These are phyloP conservation scores for Leptinotarsa defecta DNA, from an alignment of 1,140 invertebrate genomes.

Conservation along the genomic window DNA sequence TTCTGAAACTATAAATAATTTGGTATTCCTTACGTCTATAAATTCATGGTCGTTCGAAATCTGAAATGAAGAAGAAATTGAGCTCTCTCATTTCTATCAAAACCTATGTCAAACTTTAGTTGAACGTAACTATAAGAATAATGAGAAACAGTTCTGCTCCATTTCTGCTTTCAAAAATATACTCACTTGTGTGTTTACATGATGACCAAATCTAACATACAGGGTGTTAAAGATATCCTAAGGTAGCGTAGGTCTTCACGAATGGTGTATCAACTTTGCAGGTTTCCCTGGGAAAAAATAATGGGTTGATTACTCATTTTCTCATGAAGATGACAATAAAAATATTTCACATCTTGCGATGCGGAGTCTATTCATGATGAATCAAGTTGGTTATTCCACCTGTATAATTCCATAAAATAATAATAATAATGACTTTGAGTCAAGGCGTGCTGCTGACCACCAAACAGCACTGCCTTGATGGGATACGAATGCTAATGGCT, in stretches of 20 bases:
- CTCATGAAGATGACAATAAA: too few relatives aligned
- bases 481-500: too few relatives aligned
- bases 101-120: too few relatives aligned
- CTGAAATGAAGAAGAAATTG: background rate
- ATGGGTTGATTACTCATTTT: background rate
- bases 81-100: too few relatives aligned
- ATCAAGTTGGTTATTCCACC: slow-evolving; percentile 1
- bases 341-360: background rate
- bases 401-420: too few relatives aligned
- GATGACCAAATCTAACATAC: slow-evolving; percentile 3
- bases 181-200: background rate
- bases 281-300: slow-evolving; percentile 68
- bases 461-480: too few relatives aligned
- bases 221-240: slow-evolving; percentile 79
- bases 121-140: too few relatives aligned
- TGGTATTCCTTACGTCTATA: background rate
- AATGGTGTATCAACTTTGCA: slow-evolving; percentile 83
- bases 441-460: too few relatives aligned
- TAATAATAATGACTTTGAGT: too few relatives aligned
- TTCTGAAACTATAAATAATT: background rate
- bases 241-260: slow-evolving; percentile 87
- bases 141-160: background rate
- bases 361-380: background rate
- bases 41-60: background rate
- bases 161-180: background rate